Percentiles rank a stretch among this genome's conserved stretches.
Conservation (phyloP, 2,113 vertebrate genomes). For the Illadopsis cleaveri region DNA sequence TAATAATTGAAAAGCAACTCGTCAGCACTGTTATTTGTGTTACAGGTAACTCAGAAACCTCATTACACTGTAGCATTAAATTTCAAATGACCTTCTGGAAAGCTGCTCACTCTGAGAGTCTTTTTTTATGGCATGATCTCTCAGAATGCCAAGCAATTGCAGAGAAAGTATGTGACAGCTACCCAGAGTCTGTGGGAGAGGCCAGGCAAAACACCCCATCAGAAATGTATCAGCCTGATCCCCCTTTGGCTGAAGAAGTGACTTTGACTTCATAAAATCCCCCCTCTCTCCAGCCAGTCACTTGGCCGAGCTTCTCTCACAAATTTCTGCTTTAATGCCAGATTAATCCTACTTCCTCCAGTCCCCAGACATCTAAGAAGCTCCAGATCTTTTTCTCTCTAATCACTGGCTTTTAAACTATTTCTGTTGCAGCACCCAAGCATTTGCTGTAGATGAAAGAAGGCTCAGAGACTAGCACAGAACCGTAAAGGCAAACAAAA, state of each 20-base stretch:
- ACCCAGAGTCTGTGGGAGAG: not conserved
- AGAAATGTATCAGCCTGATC: not conserved
- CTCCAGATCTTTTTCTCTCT: not conserved
- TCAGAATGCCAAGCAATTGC: not conserved
- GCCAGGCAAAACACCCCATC: not conserved
- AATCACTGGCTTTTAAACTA: not conserved
- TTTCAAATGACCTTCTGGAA: not conserved
- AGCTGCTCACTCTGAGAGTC: not conserved
- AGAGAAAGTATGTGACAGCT: not conserved
- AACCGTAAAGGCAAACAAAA: slow-evolving; percentile 10
- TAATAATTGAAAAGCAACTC: slow-evolving; percentile 15
- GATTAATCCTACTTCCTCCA: not conserved
- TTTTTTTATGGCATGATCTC: not conserved
- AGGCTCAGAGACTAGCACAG: not conserved
- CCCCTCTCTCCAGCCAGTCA: not conserved
- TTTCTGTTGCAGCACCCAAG: not conserved
- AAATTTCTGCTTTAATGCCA: not conserved
- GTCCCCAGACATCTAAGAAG: not conserved
- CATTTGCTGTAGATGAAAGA: not conserved
- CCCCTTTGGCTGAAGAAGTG: not conserved
- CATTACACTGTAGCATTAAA: not conserved
- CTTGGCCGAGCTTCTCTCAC: not conserved
- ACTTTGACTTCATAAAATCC: not conserved
- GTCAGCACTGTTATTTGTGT: not conserved
- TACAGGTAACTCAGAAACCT: slow-evolving; percentile 25